A percentile compares a stretch with the other conserved stretches of the same genome.
Evolutionary conservation across 2,888 invertebrate species (phyloP).

Genomic region (Neocrepidodera transversa): DNA sequence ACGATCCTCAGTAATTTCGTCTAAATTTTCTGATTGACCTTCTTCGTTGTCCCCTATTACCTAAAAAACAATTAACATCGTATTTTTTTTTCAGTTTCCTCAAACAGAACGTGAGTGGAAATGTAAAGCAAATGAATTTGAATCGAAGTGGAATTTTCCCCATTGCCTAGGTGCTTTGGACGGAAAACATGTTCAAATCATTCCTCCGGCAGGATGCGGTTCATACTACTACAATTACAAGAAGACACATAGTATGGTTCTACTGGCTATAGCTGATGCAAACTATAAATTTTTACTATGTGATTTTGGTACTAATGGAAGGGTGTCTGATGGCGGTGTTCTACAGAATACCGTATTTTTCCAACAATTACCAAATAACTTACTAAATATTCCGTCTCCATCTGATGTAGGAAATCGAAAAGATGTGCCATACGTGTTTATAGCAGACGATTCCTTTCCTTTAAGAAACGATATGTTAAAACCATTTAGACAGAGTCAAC

Average conservation of each 20-base stretch:
- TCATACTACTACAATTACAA: conserved; percentile 28
- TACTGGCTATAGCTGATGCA: conserved; percentile 12
- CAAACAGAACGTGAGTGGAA: conserved; percentile 8
- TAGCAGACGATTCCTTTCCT: conserved; percentile 20
- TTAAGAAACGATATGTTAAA: conserved; percentile 14
- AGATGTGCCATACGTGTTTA: conserved; percentile 15
- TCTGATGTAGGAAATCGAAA: neutral
- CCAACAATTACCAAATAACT: conserved; percentile 36
- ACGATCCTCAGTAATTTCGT: too few relatives aligned
- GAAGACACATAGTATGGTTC: conserved; percentile 14
- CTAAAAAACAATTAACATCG: too few relatives aligned
- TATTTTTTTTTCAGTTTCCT: conserved; percentile 15
- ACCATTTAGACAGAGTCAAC: conserved; percentile 22
- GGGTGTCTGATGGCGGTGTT: conserved; percentile 43
- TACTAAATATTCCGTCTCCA: too few relatives aligned
- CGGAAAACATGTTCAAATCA: too few relatives aligned
- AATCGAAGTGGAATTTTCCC: conserved; percentile 15
- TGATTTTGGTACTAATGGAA: too few relatives aligned
- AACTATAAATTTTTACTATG: conserved; percentile 37
- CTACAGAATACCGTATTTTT: conserved; percentile 39
- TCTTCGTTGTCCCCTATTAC: too few relatives aligned
- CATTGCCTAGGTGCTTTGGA: too few relatives aligned
- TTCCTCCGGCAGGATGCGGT: conserved; percentile 32
- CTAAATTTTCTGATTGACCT: too few relatives aligned
- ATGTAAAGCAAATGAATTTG: conserved; percentile 11